Conservation (phyloP, 2,113 vertebrate species). For the Perognathus longimembris region DNA sequence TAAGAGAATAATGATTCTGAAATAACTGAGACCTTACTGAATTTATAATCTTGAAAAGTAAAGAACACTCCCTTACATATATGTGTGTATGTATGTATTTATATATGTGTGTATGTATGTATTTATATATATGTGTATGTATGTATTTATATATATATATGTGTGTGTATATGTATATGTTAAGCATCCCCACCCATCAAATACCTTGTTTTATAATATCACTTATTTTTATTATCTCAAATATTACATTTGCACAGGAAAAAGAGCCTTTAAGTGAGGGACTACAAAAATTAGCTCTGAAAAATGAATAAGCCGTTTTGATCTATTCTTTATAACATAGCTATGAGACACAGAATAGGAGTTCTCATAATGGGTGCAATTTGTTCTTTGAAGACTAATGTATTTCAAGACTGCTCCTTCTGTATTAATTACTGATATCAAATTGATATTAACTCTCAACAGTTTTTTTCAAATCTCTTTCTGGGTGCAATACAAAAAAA, state of each 20-base stretch:
- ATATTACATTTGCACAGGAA: constrained; percentile 85
- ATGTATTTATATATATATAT: no score
- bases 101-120: no score
- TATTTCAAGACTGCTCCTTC: background rate
- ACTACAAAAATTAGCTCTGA: constrained; percentile 74
- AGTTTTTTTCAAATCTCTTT: constrained; percentile 34
- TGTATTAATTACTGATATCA: background rate
- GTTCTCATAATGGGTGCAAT: background rate
- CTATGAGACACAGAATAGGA: constrained; percentile 12
- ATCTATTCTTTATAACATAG: constrained; percentile 44
- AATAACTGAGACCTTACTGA: constrained; percentile 62
- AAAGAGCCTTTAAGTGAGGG: constrained; percentile 83
- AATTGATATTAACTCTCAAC: background rate
- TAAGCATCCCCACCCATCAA: constrained; percentile 60
- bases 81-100: no score
- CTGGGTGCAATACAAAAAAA: constrained; percentile 51
- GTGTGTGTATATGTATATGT: background rate
- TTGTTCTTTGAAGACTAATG: constrained; percentile 49
- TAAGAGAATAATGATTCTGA: constrained; percentile 61
- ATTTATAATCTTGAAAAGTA: constrained; percentile 49
- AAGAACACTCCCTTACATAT: constrained; percentile 70
- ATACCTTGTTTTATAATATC: constrained; percentile 81
- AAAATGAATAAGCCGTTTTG: constrained; percentile 82
- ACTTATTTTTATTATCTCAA: constrained; percentile 34
- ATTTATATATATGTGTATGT: no score